Percentiles rank a stretch among this genome's conserved stretches.
Evolutionary conservation across 1,140 invertebrate genomes (phyloP).

Genomic region (Artemia franciscana): DNA sequence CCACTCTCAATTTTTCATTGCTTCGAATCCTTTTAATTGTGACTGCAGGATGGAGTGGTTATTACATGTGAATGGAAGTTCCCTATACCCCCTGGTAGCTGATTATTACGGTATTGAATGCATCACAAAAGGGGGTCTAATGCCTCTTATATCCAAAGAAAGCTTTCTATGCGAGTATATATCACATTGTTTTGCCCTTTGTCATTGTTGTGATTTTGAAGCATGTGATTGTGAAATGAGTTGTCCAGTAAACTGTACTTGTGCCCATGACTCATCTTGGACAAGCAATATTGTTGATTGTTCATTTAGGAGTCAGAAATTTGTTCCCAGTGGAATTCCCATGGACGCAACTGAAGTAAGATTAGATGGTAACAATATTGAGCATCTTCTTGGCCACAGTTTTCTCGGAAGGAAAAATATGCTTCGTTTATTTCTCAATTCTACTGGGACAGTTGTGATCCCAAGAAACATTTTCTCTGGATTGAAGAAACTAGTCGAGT

Average conservation of each 20-base stretch:
- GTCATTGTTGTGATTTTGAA: conserved; percentile 79
- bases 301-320: conserved; percentile 41
- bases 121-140: conserved; percentile 51
- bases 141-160: conserved; percentile 56
- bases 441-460: conserved; percentile 55
- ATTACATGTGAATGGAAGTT: conserved; percentile 48
- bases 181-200: conserved; percentile 63
- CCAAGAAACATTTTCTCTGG: conserved; percentile 76
- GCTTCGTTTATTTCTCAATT: conserved; percentile 55
- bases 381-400: conserved; percentile 44
- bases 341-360: conserved; percentile 77
- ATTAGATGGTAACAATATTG: conserved; percentile 63
- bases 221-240: conserved; percentile 88
- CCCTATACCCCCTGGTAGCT: conserved; percentile 45
- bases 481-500: conserved; percentile 47
- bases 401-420: conserved; percentile 70
- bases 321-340: conserved; percentile 55
- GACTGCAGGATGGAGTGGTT: conserved; percentile 65
- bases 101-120: conserved; percentile 64
- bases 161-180: conserved; percentile 77
- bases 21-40: conserved; percentile 67
- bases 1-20: conserved; percentile 64
- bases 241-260: conserved; percentile 66
- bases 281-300: conserved; percentile 76
- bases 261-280: conserved; percentile 77